Evolutionary conservation across 92 coral and sea anemone species (phyloP).

Genomic region (Micromussa lordhowensis): DNA sequence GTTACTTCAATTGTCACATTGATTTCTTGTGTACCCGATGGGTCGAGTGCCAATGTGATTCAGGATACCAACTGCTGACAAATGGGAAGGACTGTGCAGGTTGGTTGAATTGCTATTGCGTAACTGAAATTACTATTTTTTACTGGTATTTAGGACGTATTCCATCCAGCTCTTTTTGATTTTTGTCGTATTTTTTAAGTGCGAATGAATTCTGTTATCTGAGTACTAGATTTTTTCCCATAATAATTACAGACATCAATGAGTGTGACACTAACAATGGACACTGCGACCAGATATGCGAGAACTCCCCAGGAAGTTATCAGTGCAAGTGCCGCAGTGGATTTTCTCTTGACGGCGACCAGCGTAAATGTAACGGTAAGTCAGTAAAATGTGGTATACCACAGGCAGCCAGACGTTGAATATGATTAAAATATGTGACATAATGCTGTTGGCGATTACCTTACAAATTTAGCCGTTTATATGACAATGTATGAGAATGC

Average conservation of each 20-base stretch:
- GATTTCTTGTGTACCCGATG: constrained; percentile 69
- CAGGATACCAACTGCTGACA: constrained; percentile 60
- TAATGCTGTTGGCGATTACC: no score
- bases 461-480: no score
- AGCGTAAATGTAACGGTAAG: constrained; percentile 59
- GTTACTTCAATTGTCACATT: constrained; percentile 53
- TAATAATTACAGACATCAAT: constrained; percentile 32
- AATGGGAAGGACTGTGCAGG: constrained; percentile 72
- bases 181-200: no score
- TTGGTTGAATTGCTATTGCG: not conserved
- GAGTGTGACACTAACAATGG: constrained; percentile 62
- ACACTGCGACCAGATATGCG: constrained; percentile 56
- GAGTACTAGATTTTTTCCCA: not conserved
- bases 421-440: no score
- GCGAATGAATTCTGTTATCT: no score
- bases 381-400: not conserved
- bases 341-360: constrained; percentile 35
- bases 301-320: constrained; percentile 56
- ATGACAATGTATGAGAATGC: no score
- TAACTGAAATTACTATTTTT: no score
- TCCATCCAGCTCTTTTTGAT: no score
- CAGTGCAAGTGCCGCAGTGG: constrained; percentile 62
- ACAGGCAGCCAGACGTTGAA: no score
- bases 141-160: no score
- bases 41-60: constrained; percentile 58